These are phyloP conservation scores for Drosophila malerkotliana DNA, from an alignment of 1,140 invertebrate genomes.

Conservation along the genomic window DNA sequence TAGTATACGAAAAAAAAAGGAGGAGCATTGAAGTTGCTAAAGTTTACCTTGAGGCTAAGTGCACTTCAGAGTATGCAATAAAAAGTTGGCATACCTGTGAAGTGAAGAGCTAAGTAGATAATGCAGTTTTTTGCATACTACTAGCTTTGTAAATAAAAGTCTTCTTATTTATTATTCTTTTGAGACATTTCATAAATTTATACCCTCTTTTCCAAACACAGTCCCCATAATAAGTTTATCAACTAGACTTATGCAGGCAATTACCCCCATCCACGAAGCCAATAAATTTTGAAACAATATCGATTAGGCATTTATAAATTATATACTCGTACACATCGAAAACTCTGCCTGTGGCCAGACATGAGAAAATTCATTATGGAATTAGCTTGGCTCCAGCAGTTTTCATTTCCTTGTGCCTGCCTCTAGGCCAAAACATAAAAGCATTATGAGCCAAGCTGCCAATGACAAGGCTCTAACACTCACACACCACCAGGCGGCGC, in stretches of 20 bases:
- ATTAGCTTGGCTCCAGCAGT: constrained; percentile 45
- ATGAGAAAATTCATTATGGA: constrained; percentile 48
- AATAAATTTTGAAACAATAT: constrained; percentile 55
- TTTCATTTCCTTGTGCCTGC: constrained; percentile 39
- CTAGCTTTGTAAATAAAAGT: constrained; percentile 1
- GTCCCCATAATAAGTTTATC: constrained; percentile 15
- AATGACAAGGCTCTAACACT: constrained; percentile 35
- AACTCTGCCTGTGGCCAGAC: constrained; percentile 35
- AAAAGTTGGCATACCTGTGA: constrained; percentile 37
- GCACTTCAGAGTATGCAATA: constrained; percentile 13
- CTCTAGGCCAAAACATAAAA: constrained; percentile 42
- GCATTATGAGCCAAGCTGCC: constrained; percentile 36
- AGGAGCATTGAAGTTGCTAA: constrained; percentile 21
- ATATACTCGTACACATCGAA: constrained; percentile 19
- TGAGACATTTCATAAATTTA: not conserved
- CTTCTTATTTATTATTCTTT: not conserved
- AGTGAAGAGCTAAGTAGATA: constrained; percentile 10
- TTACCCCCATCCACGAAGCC: not conserved
- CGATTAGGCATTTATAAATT: constrained; percentile 40
- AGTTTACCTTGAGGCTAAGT: constrained; percentile 30
- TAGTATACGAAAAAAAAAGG: constrained; percentile 28
- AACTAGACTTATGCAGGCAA: too few relatives aligned
- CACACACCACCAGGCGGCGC: not conserved
- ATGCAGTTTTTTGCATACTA: constrained; percentile 2
- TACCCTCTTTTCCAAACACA: too few relatives aligned